Conservation (phyloP, 2,888 invertebrate species). For the Doris montereyensis region DNA sequence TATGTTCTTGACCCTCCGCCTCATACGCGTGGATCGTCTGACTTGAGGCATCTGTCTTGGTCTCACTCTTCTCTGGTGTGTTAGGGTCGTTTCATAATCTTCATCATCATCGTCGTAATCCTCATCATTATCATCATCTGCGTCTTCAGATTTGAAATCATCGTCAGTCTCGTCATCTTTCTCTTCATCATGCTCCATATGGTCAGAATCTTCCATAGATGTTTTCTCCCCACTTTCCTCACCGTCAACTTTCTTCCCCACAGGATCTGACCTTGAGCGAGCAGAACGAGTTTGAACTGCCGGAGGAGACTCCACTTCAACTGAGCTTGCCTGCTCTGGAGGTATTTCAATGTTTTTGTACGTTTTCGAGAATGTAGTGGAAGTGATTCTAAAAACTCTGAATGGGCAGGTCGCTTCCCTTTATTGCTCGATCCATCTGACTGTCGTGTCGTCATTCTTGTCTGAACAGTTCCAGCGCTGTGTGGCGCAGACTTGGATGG, state of each 20-base stretch:
- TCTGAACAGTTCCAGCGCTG: neutral
- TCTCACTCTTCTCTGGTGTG: no score
- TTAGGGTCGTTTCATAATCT: no score
- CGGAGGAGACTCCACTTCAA: no score
- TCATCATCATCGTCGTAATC: conserved; percentile 46
- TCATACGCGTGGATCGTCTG: neutral
- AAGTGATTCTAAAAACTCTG: neutral
- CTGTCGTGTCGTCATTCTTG: neutral
- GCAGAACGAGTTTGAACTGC: no score
- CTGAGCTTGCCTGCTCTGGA: no score
- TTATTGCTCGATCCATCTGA: neutral
- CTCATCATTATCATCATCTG: conserved; percentile 80
- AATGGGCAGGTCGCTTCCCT: neutral
- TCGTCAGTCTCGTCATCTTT: no score
- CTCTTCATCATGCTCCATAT: no score
- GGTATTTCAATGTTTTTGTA: neutral
- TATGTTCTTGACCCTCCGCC: neutral
- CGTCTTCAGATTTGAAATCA: conserved; percentile 75
- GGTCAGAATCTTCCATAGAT: no score
- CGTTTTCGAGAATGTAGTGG: neutral
- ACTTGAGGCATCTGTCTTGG: neutral
- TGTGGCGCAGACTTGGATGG: neutral
- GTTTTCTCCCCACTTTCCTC: no score
- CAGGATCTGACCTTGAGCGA: no score
- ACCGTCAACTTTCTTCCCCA: no score